phyloP scores from a whole-genome alignment of 2,888 invertebrate species.

The Ophion obscuratus region DNA sequence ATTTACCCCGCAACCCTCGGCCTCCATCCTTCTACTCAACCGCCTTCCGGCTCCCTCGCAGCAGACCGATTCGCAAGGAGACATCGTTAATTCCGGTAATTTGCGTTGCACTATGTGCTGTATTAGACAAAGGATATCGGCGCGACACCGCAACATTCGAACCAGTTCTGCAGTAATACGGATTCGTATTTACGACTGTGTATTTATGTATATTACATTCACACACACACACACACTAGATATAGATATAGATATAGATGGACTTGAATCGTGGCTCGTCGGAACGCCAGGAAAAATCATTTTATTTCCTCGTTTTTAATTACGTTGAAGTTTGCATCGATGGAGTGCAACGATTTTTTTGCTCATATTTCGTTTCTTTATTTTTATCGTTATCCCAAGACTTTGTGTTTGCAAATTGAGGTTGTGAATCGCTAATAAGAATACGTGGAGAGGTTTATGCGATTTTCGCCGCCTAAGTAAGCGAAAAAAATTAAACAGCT shows the following conservation, averaged over 20 bases:
- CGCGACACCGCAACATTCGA: conserved; percentile 25
- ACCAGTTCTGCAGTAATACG: background rate
- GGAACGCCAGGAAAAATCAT: no score
- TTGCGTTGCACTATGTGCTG: conserved; percentile 54
- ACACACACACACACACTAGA: no score
- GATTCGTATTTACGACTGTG: background rate
- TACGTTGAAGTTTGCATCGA: no score
- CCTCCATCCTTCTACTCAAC: background rate
- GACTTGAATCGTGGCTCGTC: background rate
- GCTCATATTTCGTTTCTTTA: no score
- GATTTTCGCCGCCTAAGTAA: background rate
- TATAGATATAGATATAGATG: no score
- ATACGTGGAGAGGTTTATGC: background rate
- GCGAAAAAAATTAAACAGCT: background rate
- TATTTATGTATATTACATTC: background rate
- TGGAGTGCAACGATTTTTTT: no score
- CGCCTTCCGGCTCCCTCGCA: background rate
- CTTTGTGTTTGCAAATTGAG: no score
- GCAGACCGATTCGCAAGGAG: conserved; percentile 1
- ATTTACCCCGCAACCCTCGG: background rate
- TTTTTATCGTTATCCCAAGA: no score
- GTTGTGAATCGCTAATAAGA: no score
- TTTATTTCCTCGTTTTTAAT: no score
- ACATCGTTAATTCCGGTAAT: conserved; percentile 56
- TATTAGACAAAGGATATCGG: conserved; percentile 56